These are phyloP conservation scores for Nomia melanderi DNA, from an alignment of 1,140 invertebrate species.

Conservation along the genomic window DNA sequence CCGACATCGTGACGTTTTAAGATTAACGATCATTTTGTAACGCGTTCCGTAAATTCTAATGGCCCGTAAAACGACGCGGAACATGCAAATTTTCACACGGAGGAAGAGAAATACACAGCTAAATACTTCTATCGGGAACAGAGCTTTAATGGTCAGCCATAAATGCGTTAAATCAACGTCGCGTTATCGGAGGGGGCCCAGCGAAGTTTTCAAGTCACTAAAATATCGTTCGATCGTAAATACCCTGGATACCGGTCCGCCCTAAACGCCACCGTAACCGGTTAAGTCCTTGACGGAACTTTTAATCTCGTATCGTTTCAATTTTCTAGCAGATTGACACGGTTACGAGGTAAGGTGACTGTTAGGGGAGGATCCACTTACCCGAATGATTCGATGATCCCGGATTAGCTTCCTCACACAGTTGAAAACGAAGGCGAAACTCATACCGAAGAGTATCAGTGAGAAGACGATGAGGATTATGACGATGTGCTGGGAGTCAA, in stretches of 20 bases:
- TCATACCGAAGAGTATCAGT: constrained; percentile 92
- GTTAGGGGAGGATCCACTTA: constrained; percentile 74
- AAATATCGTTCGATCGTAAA: constrained; percentile 45
- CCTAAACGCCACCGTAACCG: background rate
- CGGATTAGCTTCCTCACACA: constrained; percentile 91
- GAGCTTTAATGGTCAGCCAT: constrained; percentile 42
- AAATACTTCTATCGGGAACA: constrained; percentile 48
- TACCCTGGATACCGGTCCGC: background rate
- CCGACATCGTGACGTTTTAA: too few relatives aligned
- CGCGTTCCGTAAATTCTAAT: too few relatives aligned
- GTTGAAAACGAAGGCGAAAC: constrained; percentile 91
- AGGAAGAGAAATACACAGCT: constrained; percentile 34
- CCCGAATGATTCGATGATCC: constrained; percentile 92
- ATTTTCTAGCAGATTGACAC: background rate
- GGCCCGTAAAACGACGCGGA: background rate
- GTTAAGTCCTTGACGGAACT: constrained; percentile 13
- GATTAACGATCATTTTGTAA: too few relatives aligned
- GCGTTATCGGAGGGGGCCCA: constrained; percentile 34
- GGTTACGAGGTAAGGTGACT: background rate
- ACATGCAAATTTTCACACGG: background rate
- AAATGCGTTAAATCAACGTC: constrained; percentile 30
- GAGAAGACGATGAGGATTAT: constrained; percentile 95
- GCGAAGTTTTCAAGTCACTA: constrained; percentile 45
- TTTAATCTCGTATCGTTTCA: background rate
- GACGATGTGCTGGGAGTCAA: constrained; percentile 88